phyloP scores from a whole-genome alignment of 2,797 vertebrate genomes.

The Oreortyx pictus region DNA sequence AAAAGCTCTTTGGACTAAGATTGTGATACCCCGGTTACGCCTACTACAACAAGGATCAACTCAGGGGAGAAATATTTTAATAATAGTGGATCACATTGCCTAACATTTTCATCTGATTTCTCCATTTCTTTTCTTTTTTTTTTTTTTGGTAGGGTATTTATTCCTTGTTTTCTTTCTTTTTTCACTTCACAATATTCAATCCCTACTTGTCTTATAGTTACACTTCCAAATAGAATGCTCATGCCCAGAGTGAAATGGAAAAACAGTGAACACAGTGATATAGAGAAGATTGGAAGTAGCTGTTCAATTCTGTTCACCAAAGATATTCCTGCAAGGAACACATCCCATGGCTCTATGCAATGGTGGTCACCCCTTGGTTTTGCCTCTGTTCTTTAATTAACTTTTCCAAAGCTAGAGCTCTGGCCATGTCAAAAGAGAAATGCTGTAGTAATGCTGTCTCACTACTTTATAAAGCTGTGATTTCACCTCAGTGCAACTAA shows the following conservation, averaged over 20 bases:
- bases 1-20: background rate
- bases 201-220: background rate
- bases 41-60: background rate
- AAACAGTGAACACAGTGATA: background rate
- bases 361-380: accelerated
- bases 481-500: background rate
- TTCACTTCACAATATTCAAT: background rate
- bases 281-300: background rate
- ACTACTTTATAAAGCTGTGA: background rate
- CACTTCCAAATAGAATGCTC: background rate
- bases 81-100: background rate
- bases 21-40: too few relatives aligned
- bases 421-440: background rate
- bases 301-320: background rate
- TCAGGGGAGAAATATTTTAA: background rate
- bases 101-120: background rate
- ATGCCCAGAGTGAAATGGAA: background rate
- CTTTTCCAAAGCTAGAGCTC: background rate
- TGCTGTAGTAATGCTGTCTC: background rate
- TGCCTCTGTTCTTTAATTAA: background rate
- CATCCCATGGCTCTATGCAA: background rate
- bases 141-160: background rate
- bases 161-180: background rate
- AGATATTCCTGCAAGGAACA: background rate
- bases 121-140: background rate